phyloP scores from a whole-genome alignment of 2,113 vertebrate species.

The Amphiprion percula region DNA sequence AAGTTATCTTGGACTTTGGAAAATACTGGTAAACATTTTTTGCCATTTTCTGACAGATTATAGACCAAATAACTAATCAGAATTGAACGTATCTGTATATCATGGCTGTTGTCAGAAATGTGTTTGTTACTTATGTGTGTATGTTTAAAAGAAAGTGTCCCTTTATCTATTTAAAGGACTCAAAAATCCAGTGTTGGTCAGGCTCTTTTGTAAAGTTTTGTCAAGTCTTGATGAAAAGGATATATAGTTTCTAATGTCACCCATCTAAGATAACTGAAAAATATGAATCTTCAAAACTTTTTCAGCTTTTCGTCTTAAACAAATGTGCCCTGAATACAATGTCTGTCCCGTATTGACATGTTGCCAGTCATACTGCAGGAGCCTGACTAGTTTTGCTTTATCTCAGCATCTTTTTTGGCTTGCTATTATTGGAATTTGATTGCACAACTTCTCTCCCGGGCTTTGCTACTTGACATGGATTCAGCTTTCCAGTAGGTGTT shows the following conservation, averaged over 20 bases:
- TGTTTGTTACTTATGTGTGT: no score
- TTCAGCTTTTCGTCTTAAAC: no score
- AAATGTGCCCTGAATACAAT: background rate
- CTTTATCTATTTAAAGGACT: background rate
- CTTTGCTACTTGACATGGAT: slow-evolving; percentile 22
- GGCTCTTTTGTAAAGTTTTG: background rate
- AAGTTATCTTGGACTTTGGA: no score
- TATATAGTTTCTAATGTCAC: background rate
- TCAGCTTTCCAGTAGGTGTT: slow-evolving; percentile 19
- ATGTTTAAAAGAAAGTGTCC: no score
- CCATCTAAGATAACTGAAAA: no score
- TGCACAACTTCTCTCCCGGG: slow-evolving; percentile 5
- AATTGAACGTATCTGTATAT: no score
- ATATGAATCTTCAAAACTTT: no score
- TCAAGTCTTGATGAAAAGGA: background rate
- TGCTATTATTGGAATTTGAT: slow-evolving; percentile 46
- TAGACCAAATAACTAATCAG: no score
- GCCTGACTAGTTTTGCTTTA: slow-evolving; percentile 22
- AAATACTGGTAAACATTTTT: no score
- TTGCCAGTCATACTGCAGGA: slow-evolving; percentile 17
- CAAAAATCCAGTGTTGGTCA: background rate
- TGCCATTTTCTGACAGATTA: no score
- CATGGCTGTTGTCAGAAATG: no score
- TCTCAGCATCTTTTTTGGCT: slow-evolving; percentile 35
- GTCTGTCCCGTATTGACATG: background rate